Evolutionary conservation across 2,797 vertebrate genomes (phyloP), one percentile per base, ranked within the genome.

Genomic region (Chelon auratus): DNA sequence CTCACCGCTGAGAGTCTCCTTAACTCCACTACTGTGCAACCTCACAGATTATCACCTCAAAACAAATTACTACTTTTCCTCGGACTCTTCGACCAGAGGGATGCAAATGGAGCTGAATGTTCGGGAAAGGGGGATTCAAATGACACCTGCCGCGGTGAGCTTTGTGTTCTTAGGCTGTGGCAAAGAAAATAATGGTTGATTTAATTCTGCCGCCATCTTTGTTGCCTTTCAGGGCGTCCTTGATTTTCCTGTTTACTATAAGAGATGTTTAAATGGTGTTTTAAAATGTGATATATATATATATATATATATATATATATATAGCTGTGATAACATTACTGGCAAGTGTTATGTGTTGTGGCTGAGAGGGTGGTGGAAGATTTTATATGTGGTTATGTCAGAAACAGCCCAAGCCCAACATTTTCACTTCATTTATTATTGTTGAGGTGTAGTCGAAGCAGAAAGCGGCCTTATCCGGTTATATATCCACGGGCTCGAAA

Each of bases 81-180:
- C 24, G 17, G 40, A 8, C 47, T 58, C 9, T 72, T 80, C 22
- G 68, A 48, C 24, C 72, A 59, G 39, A 51, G 3, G 15, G 45
- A 90, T 89, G 84, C 89, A 89, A 90, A 91, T 47, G n/a, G 9
- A n/a, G 9, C 4, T 45, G 15, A 17, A 5, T 17, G 43, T 9
- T 6, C 4, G n/a, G 8, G 45, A 9, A 4, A 2, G 24, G 17
- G 36, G 10, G 36, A 62, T 78, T 87, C 79, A 81, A 83, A 89
- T 78, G 26, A 66, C 13, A 50, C 8, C 14, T 36, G 6, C 11
- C 43, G 39, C 3, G 47, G 42, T 62, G n/a, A 18, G 4, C 24
- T 2, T 14, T 65, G 14, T 58, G 22, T 69, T 73, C 68, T 58
- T 2, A 73, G 17, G 24, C 4, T 20, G 40, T 2, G 36, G 9